Evolutionary conservation across 2,113 vertebrate genomes (phyloP).

Genomic region (Phylloscopus trochilus): DNA sequence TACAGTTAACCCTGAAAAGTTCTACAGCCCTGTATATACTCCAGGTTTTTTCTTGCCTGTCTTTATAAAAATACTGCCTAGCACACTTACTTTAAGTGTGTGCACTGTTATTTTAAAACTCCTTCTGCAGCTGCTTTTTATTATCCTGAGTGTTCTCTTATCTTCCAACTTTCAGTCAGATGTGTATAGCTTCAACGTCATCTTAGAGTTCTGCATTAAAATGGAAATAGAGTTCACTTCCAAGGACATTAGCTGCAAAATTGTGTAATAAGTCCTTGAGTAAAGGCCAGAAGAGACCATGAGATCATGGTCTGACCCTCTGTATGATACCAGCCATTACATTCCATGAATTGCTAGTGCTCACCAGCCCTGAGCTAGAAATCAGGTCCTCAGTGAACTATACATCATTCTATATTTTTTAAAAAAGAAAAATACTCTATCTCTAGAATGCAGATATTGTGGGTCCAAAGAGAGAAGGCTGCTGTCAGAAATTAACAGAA

Average conservation of each 20-base stretch:
- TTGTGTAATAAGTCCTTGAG: neutral
- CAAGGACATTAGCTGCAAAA: neutral
- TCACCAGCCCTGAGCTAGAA: neutral
- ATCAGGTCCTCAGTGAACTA: neutral
- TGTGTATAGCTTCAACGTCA: neutral
- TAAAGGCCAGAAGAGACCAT: neutral
- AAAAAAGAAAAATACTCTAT: neutral
- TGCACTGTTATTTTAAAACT: slow-evolving; percentile 3
- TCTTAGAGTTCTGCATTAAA: neutral
- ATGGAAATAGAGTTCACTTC: slow-evolving; percentile 11
- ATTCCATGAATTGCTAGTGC: neutral
- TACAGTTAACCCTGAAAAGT: slow-evolving; percentile 38
- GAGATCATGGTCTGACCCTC: neutral
- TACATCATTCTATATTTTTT: neutral
- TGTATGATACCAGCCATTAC: neutral
- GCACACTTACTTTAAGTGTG: neutral
- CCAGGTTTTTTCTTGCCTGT: neutral
- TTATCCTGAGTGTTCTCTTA: neutral
- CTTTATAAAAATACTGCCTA: neutral
- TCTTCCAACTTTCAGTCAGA: neutral
- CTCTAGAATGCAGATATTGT: neutral
- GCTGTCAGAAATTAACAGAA: neutral
- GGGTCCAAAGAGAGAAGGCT: neutral
- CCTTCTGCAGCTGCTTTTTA: slow-evolving; percentile 18
- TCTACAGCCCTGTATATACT: neutral